A percentile compares a stretch with the other conserved stretches of the same genome.
phyloP scores from a whole-genome alignment of 1,140 invertebrate species.

The Lysiphlebus fabarum region DNA sequence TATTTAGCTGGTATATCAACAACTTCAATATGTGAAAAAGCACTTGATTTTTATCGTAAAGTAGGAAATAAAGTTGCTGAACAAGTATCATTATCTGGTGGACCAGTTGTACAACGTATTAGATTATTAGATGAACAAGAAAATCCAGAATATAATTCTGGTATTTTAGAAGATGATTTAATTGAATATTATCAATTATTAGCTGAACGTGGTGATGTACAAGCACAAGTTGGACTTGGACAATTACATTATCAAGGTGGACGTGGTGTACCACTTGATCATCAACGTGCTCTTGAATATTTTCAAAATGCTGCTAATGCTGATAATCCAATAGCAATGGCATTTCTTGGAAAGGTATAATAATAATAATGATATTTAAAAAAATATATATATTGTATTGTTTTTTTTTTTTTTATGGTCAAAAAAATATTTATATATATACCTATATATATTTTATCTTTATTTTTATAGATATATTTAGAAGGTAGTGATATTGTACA shows the following conservation, averaged over 20 bases:
- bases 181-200: constrained; percentile 96
- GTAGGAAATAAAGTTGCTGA: constrained; percentile 89
- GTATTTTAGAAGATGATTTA: constrained; percentile 89
- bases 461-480: constrained; percentile 82
- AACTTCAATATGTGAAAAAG: constrained; percentile 82
- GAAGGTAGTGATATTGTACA: constrained; percentile 92
- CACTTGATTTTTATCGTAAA: constrained; percentile 82
- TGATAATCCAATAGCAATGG: constrained; percentile 92
- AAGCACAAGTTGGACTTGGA: constrained; percentile 93
- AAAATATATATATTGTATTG: too few relatives aligned
- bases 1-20: constrained; percentile 58
- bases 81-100: constrained; percentile 81
- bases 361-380: background rate
- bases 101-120: constrained; percentile 85
- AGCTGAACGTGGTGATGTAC: constrained; percentile 97
- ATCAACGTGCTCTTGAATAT: constrained; percentile 87
- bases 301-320: constrained; percentile 92
- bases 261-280: constrained; percentile 87
- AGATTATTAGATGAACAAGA: constrained; percentile 88
- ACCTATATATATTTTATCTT: too few relatives aligned
- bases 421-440: too few relatives aligned
- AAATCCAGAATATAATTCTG: constrained; percentile 72
- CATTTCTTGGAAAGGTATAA: constrained; percentile 90
- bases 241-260: constrained; percentile 99
- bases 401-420: too few relatives aligned